Base-by-base conservation (phyloP, 2,113 vertebrate species). In the Suncus etruscus region DNA sequence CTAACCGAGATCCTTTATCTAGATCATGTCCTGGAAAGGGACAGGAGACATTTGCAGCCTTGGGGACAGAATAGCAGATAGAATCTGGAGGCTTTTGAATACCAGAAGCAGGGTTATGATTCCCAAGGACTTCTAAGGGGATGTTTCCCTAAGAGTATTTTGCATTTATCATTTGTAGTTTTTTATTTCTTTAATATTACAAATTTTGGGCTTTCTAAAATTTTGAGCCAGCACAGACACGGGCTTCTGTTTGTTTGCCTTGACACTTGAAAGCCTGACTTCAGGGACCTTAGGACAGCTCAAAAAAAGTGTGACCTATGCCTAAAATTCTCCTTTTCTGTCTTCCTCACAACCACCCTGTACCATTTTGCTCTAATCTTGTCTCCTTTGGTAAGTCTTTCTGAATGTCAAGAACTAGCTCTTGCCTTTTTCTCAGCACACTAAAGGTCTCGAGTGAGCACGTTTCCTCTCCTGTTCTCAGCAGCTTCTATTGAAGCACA, bases 171-270 rank as follows among this genome's bases (percentile, higher is more conserved):
- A 61, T 61, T 65, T 85, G 47, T 78, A 54, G 73, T 79, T 39
- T 68, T 86, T 88, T 39, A 39, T 39, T 63, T 85, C 75, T 86
- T 89, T 14, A 22, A 7, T 83, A 47, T 83, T 65, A 75, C 45
- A 82, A 39, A 84, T 27, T 15, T 63, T 20, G 48, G 48, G 25
- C 45, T 86, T 27, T 39, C 68, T 8, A 16, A 74, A 47, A 84
- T 18, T 27, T 78, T 27, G n/a, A 48, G 45, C 48, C 32, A 78
- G 47, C 27, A n/a, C 54, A 82, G 83, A 66, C 50, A 72, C 5
- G 25, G 74, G 63, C n/a, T 47, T 27, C 32, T 89, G 22, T 73
- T 80, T 91, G 39, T 58, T 90, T 68, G 14, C 61, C 73, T 86
- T 78, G 31, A 45, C 47, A 87, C 10, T 6, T 51, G 84, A 73